Percentiles rank a stretch among this genome's conserved stretches.
phyloP scores from a whole-genome alignment of 2,888 invertebrate genomes.

The Drosophila demipolita region DNA sequence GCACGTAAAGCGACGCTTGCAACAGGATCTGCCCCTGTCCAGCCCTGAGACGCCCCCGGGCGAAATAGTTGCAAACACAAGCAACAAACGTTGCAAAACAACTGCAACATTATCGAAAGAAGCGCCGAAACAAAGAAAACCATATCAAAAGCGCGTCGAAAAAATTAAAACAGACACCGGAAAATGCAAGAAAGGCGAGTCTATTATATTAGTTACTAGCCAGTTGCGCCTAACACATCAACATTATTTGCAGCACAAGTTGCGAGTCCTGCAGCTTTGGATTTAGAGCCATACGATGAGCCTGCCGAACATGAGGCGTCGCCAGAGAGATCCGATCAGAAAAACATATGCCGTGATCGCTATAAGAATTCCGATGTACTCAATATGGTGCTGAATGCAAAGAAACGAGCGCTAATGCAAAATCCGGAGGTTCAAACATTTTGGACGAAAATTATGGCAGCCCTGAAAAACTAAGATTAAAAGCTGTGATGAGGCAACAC shows the following conservation, averaged over 20 bases:
- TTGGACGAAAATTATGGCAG: conserved; percentile 75
- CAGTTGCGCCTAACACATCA: background rate
- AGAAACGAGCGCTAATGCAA: conserved; percentile 81
- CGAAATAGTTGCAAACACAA: conserved; percentile 2
- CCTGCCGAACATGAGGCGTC: conserved; percentile 50
- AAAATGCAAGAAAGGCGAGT: conserved; percentile 55
- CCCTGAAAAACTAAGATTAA: conserved; percentile 64
- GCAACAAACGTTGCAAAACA: conserved; percentile 52
- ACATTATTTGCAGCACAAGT: conserved; percentile 28
- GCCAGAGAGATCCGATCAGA: conserved; percentile 52
- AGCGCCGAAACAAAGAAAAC: conserved; percentile 66
- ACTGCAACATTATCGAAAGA: conserved; percentile 57
- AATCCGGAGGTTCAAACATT: conserved; percentile 82
- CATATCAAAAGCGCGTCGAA: conserved; percentile 76
- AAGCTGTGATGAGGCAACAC: conserved; percentile 10
- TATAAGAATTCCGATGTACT: conserved; percentile 82
- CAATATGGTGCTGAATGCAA: conserved; percentile 79
- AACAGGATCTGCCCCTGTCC: conserved; percentile 62
- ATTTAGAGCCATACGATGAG: conserved; percentile 59
- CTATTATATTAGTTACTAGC: background rate
- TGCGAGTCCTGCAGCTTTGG: conserved; percentile 50
- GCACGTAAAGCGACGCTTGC: conserved; percentile 83
- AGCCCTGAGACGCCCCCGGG: conserved; percentile 39
- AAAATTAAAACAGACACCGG: conserved; percentile 63
- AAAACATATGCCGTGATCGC: conserved; percentile 69